Conservation (phyloP, 2,113 vertebrate species). For the Hystrix cristata region DNA sequence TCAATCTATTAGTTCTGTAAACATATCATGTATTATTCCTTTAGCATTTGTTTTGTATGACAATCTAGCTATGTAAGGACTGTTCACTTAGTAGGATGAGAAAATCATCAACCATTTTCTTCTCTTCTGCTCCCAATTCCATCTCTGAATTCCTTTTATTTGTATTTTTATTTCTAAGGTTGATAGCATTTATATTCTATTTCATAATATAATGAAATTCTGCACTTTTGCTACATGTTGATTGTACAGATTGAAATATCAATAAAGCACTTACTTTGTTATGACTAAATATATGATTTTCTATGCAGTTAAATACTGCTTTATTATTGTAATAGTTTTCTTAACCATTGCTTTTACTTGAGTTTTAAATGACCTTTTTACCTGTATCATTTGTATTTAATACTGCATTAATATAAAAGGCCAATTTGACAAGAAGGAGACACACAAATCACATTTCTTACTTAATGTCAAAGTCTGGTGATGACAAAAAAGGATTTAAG, state of each 20-base stretch:
- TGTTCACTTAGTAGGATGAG: background rate
- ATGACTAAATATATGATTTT: background rate
- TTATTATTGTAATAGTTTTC: background rate
- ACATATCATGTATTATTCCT: background rate
- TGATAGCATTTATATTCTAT: background rate
- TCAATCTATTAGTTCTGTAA: background rate
- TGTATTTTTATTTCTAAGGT: conserved; percentile 24
- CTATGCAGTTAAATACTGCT: background rate
- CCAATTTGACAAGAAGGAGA: background rate
- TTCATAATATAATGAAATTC: background rate
- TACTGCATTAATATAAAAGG: background rate
- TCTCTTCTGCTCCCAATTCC: background rate
- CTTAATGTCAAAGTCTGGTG: background rate
- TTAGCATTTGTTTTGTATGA: background rate
- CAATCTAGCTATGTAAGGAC: background rate
- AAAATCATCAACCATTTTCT: background rate
- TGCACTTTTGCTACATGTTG: background rate
- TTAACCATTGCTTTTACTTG: background rate
- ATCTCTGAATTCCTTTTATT: background rate
- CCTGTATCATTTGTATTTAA: background rate
- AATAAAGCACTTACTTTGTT: background rate
- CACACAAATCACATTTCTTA: background rate
- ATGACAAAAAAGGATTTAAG: background rate
- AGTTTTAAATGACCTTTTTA: background rate
- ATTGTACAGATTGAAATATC: conserved; percentile 16